phyloP scores from a whole-genome alignment of 2,797 vertebrate species.

The Muraenolepis orangiensis region DNA sequence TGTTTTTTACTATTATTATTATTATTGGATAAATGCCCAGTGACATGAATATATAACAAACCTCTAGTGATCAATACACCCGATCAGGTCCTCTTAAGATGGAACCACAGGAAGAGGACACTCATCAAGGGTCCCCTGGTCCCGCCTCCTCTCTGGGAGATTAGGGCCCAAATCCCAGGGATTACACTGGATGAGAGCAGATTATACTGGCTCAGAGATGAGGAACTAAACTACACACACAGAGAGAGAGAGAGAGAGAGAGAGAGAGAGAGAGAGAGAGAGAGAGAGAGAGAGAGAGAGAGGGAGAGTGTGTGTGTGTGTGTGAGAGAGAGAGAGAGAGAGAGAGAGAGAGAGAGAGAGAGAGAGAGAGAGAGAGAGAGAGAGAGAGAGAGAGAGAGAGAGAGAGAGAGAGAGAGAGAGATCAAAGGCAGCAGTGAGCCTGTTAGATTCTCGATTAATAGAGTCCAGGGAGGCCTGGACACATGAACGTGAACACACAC shows the following conservation, averaged over 20 bases:
- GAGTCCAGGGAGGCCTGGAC: slow-evolving; percentile 67
- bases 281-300: background rate
- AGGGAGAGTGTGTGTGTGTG: no score
- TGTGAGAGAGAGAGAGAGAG: background rate
- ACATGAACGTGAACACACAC: slow-evolving; percentile 46
- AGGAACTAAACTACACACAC: slow-evolving; percentile 72
- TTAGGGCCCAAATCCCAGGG: slow-evolving; percentile 80
- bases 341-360: background rate
- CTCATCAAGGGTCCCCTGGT: background rate
- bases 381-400: background rate
- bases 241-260: slow-evolving; percentile 31
- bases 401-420: slow-evolving; percentile 60
- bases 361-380: background rate
- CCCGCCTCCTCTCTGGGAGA: slow-evolving; percentile 60
- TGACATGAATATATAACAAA: no score
- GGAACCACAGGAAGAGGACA: background rate
- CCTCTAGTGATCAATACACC: background rate
- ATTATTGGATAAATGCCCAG: no score
- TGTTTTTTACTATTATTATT: no score
- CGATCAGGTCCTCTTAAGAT: background rate
- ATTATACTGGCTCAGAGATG: slow-evolving; percentile 78
- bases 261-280: background rate
- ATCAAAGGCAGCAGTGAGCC: slow-evolving; percentile 71
- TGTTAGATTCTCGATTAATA: slow-evolving; percentile 77
- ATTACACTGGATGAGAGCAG: slow-evolving; percentile 75